Evolutionary conservation across 2,113 vertebrate species (phyloP).

Genomic region (Conger conger): DNA sequence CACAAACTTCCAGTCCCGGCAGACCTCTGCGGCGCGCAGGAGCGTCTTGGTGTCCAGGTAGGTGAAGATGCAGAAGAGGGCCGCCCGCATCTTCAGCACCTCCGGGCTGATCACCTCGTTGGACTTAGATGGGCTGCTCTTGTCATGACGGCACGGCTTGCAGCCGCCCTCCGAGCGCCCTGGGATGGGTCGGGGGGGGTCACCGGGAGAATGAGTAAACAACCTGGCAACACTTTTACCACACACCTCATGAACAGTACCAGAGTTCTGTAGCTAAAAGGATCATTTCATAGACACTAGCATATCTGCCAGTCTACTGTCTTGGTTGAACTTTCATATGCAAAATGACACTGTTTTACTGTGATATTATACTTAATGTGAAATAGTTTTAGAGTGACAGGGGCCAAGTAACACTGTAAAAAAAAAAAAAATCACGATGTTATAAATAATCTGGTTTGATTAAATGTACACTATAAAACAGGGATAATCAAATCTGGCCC

Average conservation of each 20-base stretch:
- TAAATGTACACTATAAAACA: neutral
- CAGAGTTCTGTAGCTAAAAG: too few species aligned
- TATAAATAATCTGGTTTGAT: neutral
- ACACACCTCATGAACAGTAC: too few species aligned
- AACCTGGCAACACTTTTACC: neutral
- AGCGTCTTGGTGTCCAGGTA: slow-evolving; percentile 85
- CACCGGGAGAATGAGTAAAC: neutral
- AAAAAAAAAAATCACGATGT: neutral
- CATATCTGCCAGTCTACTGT: neutral
- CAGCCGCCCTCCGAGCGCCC: slow-evolving; percentile 65
- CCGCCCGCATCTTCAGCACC: slow-evolving; percentile 79
- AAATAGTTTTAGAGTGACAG: too few species aligned
- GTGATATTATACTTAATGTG: neutral
- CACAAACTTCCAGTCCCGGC: slow-evolving; percentile 86
- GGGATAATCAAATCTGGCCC: too few species aligned
- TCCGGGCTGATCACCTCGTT: slow-evolving; percentile 78
- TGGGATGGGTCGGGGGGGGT: slow-evolving; percentile 30
- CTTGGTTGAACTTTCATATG: neutral
- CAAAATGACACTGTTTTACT: neutral
- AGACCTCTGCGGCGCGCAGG: slow-evolving; percentile 81
- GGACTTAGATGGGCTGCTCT: slow-evolving; percentile 62
- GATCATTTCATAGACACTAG: too few species aligned
- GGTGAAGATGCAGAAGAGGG: slow-evolving; percentile 88
- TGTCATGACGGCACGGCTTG: slow-evolving; percentile 52
- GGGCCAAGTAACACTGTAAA: too few species aligned